phyloP scores from a whole-genome alignment of 1,140 invertebrate genomes.

The Proales similis region DNA sequence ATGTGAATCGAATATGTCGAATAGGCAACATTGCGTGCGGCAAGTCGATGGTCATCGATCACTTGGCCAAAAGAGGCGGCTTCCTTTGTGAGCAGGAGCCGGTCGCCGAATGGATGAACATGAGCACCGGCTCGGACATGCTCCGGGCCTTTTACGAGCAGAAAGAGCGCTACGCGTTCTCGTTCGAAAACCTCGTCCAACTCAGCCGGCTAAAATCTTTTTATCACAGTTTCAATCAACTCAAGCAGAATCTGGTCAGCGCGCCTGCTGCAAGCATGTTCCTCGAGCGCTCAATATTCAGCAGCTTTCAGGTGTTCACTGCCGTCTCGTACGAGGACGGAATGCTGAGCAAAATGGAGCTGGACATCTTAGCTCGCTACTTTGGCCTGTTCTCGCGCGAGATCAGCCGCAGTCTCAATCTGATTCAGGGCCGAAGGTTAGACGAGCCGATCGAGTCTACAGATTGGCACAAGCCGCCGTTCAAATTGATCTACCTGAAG shows the following conservation, averaged over 20 bases:
- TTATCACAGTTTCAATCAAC: slow-evolving; percentile 4
- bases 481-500: slow-evolving; percentile 11
- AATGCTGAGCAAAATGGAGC: slow-evolving; percentile 25
- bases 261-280: slow-evolving; percentile 10
- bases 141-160: slow-evolving; percentile 28
- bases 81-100: slow-evolving; percentile 13
- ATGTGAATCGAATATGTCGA: not conserved
- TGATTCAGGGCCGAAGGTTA: too few species aligned
- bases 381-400: not conserved
- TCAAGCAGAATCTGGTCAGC: not conserved
- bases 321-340: slow-evolving; percentile 17
- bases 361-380: slow-evolving; percentile 19
- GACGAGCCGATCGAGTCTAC: too few species aligned
- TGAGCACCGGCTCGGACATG: slow-evolving; percentile 13
- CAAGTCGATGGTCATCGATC: slow-evolving; percentile 24
- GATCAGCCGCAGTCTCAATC: not conserved
- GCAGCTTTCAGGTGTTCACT: slow-evolving; percentile 28
- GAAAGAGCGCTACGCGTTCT: slow-evolving; percentile 7
- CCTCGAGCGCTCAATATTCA: slow-evolving; percentile 26
- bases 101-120: slow-evolving; percentile 35
- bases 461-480: not conserved
- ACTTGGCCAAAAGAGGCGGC: not conserved
- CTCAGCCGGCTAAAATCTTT: slow-evolving; percentile 30
- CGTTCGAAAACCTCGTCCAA: slow-evolving; percentile 33
- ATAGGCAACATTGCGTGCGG: slow-evolving; percentile 31